Evolutionary conservation across 1,140 invertebrate species (phyloP).

Genomic region (Caenorhabditis tropicalis): DNA sequence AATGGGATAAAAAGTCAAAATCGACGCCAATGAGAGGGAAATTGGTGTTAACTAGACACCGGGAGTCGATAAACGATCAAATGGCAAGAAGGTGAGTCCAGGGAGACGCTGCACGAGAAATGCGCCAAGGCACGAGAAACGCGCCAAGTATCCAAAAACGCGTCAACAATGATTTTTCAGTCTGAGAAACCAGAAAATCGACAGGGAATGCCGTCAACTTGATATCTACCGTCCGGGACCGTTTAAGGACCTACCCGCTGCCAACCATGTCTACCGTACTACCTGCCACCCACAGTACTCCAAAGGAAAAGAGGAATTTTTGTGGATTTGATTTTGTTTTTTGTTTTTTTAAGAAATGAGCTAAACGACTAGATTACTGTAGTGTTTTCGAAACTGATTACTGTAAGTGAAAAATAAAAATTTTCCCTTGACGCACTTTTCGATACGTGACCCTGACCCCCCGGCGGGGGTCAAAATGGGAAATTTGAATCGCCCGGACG

Average conservation of each 20-base stretch:
- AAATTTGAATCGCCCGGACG: background rate
- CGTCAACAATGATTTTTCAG: background rate
- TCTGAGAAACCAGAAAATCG: background rate
- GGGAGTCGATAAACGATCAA: background rate
- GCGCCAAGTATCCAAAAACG: background rate
- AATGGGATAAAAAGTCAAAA: constrained; percentile 27
- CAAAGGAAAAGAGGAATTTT: background rate
- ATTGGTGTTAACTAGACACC: background rate
- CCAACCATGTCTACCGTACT: background rate
- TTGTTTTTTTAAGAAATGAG: too few species aligned
- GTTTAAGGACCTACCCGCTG: background rate
- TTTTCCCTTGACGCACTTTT: background rate
- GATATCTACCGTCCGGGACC: background rate
- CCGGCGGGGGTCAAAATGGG: too few species aligned
- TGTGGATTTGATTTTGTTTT: constrained; percentile 17
- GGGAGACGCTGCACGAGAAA: background rate
- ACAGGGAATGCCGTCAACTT: background rate
- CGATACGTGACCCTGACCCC: too few species aligned
- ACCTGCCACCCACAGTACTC: constrained; percentile 14
- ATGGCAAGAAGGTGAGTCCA: background rate
- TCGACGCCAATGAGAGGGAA: background rate
- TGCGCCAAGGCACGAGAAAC: background rate
- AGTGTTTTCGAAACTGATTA: too few species aligned
- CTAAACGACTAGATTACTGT: too few species aligned
- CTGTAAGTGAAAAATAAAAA: too few species aligned